Base-by-base conservation (phyloP, 2,888 invertebrate species). In the Tromatobia lineatoria region DNA sequence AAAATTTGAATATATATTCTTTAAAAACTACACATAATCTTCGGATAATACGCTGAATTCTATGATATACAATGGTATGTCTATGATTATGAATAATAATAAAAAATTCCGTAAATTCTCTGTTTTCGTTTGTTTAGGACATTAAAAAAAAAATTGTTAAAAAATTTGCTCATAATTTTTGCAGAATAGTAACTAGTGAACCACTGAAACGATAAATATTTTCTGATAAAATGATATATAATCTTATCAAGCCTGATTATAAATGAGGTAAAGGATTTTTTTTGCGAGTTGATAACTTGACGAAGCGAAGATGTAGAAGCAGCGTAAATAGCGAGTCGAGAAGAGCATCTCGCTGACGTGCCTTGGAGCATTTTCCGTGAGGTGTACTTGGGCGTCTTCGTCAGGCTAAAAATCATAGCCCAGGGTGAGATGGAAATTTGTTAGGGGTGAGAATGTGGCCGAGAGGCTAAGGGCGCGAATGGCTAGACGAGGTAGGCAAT, bases 261-360 rank as follows among this genome's bases (percentile, higher is more conserved):
- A 91, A 91, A 92, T 89, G 92, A 91, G 90, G 89, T 87, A 89
- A 91, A 91, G 90, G 92, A 92, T 92, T 92, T 92, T 92, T 92
- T 90, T 10, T 10, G 1, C 91, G 92, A 92, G 90, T 91, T 91
- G 89, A 89, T 88, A 91, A 89, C 88, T 90, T 89, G 90, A 91
- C 88, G 91, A 90, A 89, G 77, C 77, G 66, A 80, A 79, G 87
- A 76, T 71, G 75, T 61, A 74, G 79, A 79, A 80, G 64, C 64
- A 50, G 77, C 70, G 59, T 79, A 71, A 67, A 45, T 42, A 42
- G 34, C 83, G 76, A 83, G 76, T 70, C 75, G 59, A 38, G 42
- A 25, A 42, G 59, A 73, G 13, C 18, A 54, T 71, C 54, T 45
- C 13, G 42, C 57, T 57, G 42, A 45, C 25, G 20, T 34, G 77